Evolutionary conservation across 2,888 invertebrate species (phyloP), one percentile per base, ranked within the genome.

Genomic region (Molorchus minor): DNA sequence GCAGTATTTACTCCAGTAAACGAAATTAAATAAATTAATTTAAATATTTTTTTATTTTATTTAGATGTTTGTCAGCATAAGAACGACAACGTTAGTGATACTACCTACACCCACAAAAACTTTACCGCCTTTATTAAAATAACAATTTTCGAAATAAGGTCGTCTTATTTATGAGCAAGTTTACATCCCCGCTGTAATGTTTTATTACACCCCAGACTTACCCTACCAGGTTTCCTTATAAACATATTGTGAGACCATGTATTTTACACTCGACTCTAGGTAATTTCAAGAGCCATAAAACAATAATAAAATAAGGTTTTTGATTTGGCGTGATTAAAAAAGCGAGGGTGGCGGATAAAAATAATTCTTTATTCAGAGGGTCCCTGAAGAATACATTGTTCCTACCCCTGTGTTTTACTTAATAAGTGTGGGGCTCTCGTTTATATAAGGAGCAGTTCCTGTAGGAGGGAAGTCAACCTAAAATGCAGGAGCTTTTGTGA

Each of bases 261-360:
- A 58, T 62, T 64, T 62, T 65, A 62, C 65, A 58, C 62, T 65
- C 65, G 58, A 58, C 58, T 64, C 64, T 60, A 65, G 64, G 71
- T 72, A 74, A 75, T 76, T 74, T 67, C 68, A 45, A 53, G 69
- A 67, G 71, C 72, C 73, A 70, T 76, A 76, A 76, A 76, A 74
- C 76, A 76, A 75, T 76, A 76, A 75, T 74, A 76, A 73, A 74
- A 71, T 73, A 74, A 74, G 76, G 74, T 75, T 77, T 77, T 76
- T 77, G 78, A 79, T 79, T 79, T 73, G 77, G 76, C 74, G 75
- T 80, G 79, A 79, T 80, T 80, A 79, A 80, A 80, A 79, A 76
- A 73, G 71, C 70, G 72, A 67, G 72, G 70, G 72, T 70, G 72
- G 70, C 64, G 72, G 69, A 71, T 73, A 73, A 76, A 74, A 68